These are phyloP conservation scores for Nylanderia fulva DNA, from an alignment of 1,140 invertebrate species.

Conservation along the genomic window DNA sequence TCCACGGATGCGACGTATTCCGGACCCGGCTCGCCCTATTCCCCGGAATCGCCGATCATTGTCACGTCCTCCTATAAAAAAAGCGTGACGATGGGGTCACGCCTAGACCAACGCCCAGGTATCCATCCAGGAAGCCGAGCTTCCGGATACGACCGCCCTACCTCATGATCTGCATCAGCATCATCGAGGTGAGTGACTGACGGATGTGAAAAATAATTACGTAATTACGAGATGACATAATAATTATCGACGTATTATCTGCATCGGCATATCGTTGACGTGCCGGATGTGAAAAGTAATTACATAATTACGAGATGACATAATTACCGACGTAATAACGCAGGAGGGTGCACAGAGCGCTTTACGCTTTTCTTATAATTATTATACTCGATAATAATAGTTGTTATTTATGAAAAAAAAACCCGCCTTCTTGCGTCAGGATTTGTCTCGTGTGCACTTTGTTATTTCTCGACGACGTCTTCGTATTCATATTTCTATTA, in stretches of 20 bases:
- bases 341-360: too few relatives aligned
- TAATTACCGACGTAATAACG: too few relatives aligned
- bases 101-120: slow-evolving; percentile 75
- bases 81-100: slow-evolving; percentile 76
- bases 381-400: background rate
- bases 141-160: slow-evolving; percentile 84
- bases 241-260: background rate
- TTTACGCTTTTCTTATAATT: background rate
- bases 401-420: slow-evolving; percentile 12
- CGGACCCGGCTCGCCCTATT: slow-evolving; percentile 74
- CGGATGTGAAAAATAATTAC: background rate
- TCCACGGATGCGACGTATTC: slow-evolving; percentile 79
- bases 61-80: slow-evolving; percentile 77
- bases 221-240: background rate
- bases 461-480: background rate
- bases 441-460: background rate
- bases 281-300: too few relatives aligned
- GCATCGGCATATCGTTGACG: too few relatives aligned
- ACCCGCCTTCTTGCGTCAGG: background rate
- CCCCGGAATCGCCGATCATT: slow-evolving; percentile 74
- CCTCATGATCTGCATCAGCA: slow-evolving; percentile 85
- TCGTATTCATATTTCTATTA: slow-evolving; percentile 20
- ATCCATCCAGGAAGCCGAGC: slow-evolving; percentile 79
- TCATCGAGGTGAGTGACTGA: slow-evolving; percentile 79
- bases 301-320: too few relatives aligned